phyloP scores from a whole-genome alignment of 1,140 invertebrate species.

The Chrysopa pallens region DNA sequence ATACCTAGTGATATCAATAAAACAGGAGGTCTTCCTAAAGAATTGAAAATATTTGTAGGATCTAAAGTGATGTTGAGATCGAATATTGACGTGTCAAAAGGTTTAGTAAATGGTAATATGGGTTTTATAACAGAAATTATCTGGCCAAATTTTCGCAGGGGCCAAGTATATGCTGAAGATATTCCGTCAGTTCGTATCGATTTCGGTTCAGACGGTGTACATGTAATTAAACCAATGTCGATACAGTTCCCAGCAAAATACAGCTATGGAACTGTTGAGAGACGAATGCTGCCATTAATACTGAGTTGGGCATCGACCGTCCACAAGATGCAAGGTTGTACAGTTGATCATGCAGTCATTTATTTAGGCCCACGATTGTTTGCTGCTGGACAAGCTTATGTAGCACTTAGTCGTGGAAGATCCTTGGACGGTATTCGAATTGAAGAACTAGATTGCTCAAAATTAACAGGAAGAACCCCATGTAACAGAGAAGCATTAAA shows the following conservation, averaged over 20 bases:
- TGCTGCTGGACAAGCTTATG: slow-evolving; percentile 14
- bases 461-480: slow-evolving; percentile 6
- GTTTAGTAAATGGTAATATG: too few relatives aligned
- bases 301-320: slow-evolving; percentile 19
- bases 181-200: too few relatives aligned
- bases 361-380: slow-evolving; percentile 14
- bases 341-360: slow-evolving; percentile 17
- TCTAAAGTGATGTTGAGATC: too few relatives aligned
- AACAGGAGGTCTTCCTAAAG: too few relatives aligned
- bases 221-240: too few relatives aligned
- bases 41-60: too few relatives aligned
- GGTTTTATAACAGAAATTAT: too few relatives aligned
- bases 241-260: not conserved
- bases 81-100: too few relatives aligned
- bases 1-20: too few relatives aligned
- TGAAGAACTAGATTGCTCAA: slow-evolving; percentile 9
- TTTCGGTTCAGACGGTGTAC: too few relatives aligned
- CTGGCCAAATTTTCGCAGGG: too few relatives aligned
- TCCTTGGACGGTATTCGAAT: slow-evolving; percentile 11
- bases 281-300: slow-evolving; percentile 19
- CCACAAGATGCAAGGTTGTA: slow-evolving; percentile 20
- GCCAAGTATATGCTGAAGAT: too few relatives aligned
- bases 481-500: not conserved
- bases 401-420: slow-evolving; percentile 13
- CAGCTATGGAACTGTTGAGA: slow-evolving; percentile 7